Percentiles rank a stretch among this genome's conserved stretches.
Conservation (phyloP, 2,797 vertebrate species). For the Leptodactylus fallax region DNA sequence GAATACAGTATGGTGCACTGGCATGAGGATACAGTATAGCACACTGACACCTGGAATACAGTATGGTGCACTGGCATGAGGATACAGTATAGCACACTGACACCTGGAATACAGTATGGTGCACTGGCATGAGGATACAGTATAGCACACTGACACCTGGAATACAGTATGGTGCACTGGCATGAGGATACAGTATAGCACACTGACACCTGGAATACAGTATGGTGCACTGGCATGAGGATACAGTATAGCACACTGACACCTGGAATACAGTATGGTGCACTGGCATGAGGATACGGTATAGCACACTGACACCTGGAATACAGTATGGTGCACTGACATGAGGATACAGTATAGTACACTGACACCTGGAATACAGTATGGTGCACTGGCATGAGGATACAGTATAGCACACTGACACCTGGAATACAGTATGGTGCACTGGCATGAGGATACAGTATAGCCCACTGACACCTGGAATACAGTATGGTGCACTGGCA, state of each 20-base stretch:
- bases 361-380: no score
- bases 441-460: no score
- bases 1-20: background rate
- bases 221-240: background rate
- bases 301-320: background rate
- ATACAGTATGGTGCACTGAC: no score
- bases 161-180: background rate
- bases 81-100: background rate
- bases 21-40: background rate
- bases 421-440: background rate
- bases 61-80: background rate
- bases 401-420: background rate
- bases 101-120: background rate
- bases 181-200: background rate
- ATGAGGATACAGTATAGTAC: no score
- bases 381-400: no score
- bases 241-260: background rate
- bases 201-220: background rate
- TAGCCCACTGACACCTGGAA: no score
- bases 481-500: no score
- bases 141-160: background rate
- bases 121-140: background rate
- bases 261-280: background rate
- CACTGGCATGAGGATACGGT: background rate
- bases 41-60: background rate